Evolutionary conservation across 2,888 invertebrate species (phyloP), one percentile per base, ranked within the genome.

Genomic region (Apomyelois bistriatella): DNA sequence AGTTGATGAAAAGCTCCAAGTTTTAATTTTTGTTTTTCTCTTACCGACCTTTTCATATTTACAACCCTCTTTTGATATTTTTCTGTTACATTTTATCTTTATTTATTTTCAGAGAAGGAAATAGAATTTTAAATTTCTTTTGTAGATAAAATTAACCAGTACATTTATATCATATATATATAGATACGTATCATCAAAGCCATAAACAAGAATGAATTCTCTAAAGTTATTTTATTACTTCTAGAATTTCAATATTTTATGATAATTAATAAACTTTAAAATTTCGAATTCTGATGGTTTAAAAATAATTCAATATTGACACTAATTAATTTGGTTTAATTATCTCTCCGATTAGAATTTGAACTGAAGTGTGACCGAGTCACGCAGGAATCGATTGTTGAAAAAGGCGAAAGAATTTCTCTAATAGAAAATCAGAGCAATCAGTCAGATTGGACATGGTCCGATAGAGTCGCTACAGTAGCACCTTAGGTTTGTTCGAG

Each of bases 401-500:
- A 72, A 82, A 81, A 74, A 74, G 60, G 59, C 60, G 64, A 68
- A 72, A 71, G 65, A 71, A 67, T 69, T 70, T 74, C 65, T 76
- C 68, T 80, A 80, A 84, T 81, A 78, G 82, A 82, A 84, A 85
- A 80, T 83, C 82, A 86, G 82, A 84, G 79, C 85, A 82, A 86
- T 87, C 86, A 82, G 65, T 72, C 53, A 58, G 64, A 85, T 87
- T 83, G 61, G 88, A 69, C 65, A 76, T 77, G 86, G 73, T 73
- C 65, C 71, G 62, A 72, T 72, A 76, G 74, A 73, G 74, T 72
- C 66, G 66, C 77, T 73, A 69, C 70, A 68, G 73, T 72, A 69
- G 70, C 72, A 70, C 59, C 69, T 67, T 54, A 62, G 63, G 60
- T 68, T 68, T 68, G 68, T 62, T 67, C 60, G 63, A 56, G 59